phyloP scores from a whole-genome alignment of 1,140 invertebrate species.

The Tetraneura akinire region DNA sequence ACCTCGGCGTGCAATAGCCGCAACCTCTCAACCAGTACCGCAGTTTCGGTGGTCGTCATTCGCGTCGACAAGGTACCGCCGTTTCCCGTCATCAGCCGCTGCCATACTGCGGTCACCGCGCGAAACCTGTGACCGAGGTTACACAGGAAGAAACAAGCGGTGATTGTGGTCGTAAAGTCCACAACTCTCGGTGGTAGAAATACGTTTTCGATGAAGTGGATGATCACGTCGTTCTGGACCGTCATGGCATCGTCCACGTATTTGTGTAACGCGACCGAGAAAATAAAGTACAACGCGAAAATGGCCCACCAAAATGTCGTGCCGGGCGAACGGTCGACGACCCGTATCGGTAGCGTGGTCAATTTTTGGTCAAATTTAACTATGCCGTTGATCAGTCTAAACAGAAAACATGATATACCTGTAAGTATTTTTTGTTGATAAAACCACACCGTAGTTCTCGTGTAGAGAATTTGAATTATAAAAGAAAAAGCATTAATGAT shows the following conservation, averaged over 20 bases:
- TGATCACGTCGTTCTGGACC: neutral
- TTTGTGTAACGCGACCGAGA: neutral
- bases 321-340: neutral
- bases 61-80: neutral
- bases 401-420: too few relatives aligned
- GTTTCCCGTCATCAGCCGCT: neutral
- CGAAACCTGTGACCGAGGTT: neutral
- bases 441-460: too few relatives aligned
- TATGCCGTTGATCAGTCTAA: neutral
- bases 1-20: neutral
- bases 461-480: too few relatives aligned
- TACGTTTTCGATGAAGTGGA: neutral
- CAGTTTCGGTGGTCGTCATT: neutral
- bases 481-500: too few relatives aligned
- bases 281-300: neutral
- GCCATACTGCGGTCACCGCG: neutral
- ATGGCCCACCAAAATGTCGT: neutral
- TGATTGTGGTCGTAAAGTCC: neutral
- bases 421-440: too few relatives aligned
- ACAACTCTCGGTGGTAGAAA: neutral
- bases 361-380: neutral
- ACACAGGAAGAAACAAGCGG: neutral
- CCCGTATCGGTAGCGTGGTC: neutral
- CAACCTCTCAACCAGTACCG: neutral
- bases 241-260: neutral